A percentile compares a stretch with the other conserved stretches of the same genome.
These are phyloP conservation scores for Spilarctia lutea DNA, from an alignment of 2,888 invertebrate genomes.

Conservation along the genomic window DNA sequence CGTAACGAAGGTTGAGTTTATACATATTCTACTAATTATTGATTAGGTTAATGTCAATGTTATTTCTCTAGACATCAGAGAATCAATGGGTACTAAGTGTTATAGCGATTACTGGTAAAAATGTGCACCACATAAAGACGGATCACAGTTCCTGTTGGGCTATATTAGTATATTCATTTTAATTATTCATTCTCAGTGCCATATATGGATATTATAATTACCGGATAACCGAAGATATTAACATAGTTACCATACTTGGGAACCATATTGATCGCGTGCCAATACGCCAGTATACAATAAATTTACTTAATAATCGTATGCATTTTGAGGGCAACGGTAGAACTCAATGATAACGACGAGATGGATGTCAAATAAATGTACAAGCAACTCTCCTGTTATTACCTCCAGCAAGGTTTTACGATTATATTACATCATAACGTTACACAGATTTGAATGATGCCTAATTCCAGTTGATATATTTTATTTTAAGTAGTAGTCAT, in stretches of 20 bases:
- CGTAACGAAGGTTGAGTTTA: too few relatives aligned
- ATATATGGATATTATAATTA: slow-evolving; percentile 14
- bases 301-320: neutral
- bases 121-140: neutral
- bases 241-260: slow-evolving; percentile 10
- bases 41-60: neutral
- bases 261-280: neutral
- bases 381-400: too few relatives aligned
- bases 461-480: neutral
- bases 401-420: neutral
- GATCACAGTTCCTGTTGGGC: slow-evolving; percentile 13
- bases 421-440: neutral
- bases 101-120: neutral
- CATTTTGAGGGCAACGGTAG: neutral
- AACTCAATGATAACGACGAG: neutral
- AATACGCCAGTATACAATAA: neutral
- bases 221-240: neutral
- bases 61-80: neutral
- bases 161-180: slow-evolving; percentile 9
- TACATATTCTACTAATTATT: neutral
- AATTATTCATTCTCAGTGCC: neutral
- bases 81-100: neutral
- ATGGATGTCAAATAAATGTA: neutral
- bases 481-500: neutral
- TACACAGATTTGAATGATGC: neutral